Base-by-base conservation (phyloP, 1,140 invertebrate species). In the Drosophila miranda region DNA sequence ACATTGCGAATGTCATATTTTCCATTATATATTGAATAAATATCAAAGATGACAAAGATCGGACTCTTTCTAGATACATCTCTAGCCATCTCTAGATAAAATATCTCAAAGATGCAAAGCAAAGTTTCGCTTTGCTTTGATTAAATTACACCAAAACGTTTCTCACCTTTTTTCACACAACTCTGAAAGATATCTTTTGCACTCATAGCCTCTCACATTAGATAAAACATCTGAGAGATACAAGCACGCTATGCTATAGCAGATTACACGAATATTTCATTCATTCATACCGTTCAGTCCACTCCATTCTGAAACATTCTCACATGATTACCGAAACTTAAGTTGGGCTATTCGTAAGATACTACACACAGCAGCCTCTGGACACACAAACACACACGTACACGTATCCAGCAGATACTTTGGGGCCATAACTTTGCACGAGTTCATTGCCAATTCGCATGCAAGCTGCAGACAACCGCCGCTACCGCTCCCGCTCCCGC, bases 391-490 rank as follows among this genome's bases (percentile, higher is more conserved):
- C 42, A 51, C 50, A 62, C 54, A 68, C 66, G 67, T 42, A 53
- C 21, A 23, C 26, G 23, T 60, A 58, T 49, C 30, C 38, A 34
- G 26, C 45, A 61, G 66, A 58, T 70, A 62, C 52, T 61, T 67
- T 67, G 56, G 30, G 57, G 57, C 46, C 50, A 49, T 48, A 46
- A 51, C 57, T 55, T 66, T 57, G 64, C 46, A 43, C 54, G 66
- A 38, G 80, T 83, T 83, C 79, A 83, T 83, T 83, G 80, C 72
- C 72, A 59, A 80, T 49, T 64, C 58, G 73, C 80, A 74, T 80
- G 81, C 81, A 80, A 86, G 68, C 68, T 59, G 64, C 71, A 75
- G 70, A 75, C 74, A 75, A 61, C 54, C 48, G 51, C 34, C 11
- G 3, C 34, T 0, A 1, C 26, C 28, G 28, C 8, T 8, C 8